Base-by-base conservation (phyloP, 2,113 vertebrate genomes). In the Ceratotherium simum region DNA sequence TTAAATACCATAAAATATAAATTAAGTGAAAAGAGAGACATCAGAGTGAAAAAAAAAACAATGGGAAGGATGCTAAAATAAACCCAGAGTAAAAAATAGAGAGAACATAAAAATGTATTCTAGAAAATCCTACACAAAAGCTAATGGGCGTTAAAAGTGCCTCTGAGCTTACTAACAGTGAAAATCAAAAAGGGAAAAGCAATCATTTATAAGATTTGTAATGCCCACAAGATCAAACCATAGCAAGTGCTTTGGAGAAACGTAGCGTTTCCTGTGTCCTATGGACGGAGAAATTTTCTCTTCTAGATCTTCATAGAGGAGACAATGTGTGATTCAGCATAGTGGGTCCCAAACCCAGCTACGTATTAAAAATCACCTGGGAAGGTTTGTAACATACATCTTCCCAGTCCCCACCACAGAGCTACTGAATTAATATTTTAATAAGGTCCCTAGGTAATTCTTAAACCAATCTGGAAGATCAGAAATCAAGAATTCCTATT, bases 401-500 rank as follows among this genome's bases (percentile, higher is more conserved):
- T 85, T 69, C 42, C 33, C 36, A 48, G 64, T n/a, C n/a, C 33
- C 33, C 72, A 94, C 12, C 36, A 92, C 33, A 91, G 36, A 94
- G 17, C 3, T 46, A 29, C 54, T 95, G 10, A 88, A 75, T 65
- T 58, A 42, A 54, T 54, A 54, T 94, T 95, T 97, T 87, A 93
- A 69, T n/a, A 75, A 48, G 4, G 6, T 90, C 29, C 27, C 20
- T 75, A 79, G 10, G 5, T 90, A 69, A 82, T 89, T 91, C 8
- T 69, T 73, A 8, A 79, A 39, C 33, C 67, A 93, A 69, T 20
- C 72, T 93, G 17, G 27, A 91, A n/a, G 20, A 86, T 76, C 46
- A 95, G 46, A 97, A 97, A 67, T 72, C 14, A 36, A 20, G n/a
- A 90, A 42, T 21, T 94, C 17, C 69, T 88, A n/a, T 72, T 86